Base-by-base conservation (phyloP, 2,888 invertebrate genomes). In the Pristionchus japonicus region DNA sequence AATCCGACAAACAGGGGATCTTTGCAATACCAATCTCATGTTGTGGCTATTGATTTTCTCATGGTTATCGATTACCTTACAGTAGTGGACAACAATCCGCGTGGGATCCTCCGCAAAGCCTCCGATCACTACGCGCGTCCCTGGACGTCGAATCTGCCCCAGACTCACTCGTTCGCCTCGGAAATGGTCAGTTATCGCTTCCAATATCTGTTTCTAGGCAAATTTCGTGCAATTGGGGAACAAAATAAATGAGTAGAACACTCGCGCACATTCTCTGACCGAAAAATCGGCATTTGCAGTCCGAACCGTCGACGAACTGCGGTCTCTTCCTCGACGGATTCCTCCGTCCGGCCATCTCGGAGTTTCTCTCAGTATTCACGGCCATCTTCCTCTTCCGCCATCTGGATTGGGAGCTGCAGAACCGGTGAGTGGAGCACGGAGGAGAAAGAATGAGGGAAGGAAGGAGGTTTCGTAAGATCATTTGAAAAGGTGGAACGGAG, bases 281-380 rank as follows among this genome's bases (percentile, higher is more conserved):
- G n/a, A n/a, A n/a, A n/a, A n/a, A n/a, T n/a, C n/a, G n/a, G n/a
- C n/a, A n/a, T n/a, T n/a, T n/a, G 1, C 43, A 87, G 87, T 64
- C 67, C 40, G 87, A 87, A 20, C 87, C 87, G 0, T 64, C 87
- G 1, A 87, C 87, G 0, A 43, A 80, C 13, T 87, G 77, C 47
- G 87, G 87, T 61, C 87, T 87, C 57, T 87, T 87, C 80, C 64
- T 87, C 87, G 87, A 87, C 61, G 87, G 87, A 11, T 77, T 87
- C 80, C 77, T 87, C 27, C 77, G 87, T 31, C 87, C 87, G 3
- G 87, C 87, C 17, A 43, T 87, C 40, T 77, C 87, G 15, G 87
- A 87, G 61, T 77, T 87, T 13, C 15, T 87, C 17, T 37, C 87
- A 0, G 87, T 87, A 11, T 87, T 77, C 80, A 77, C 61, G 37